A percentile compares a stretch with the other conserved stretches of the same genome.
phyloP scores from a whole-genome alignment of 2,113 vertebrate genomes.

The Pluvianellus socialis region DNA sequence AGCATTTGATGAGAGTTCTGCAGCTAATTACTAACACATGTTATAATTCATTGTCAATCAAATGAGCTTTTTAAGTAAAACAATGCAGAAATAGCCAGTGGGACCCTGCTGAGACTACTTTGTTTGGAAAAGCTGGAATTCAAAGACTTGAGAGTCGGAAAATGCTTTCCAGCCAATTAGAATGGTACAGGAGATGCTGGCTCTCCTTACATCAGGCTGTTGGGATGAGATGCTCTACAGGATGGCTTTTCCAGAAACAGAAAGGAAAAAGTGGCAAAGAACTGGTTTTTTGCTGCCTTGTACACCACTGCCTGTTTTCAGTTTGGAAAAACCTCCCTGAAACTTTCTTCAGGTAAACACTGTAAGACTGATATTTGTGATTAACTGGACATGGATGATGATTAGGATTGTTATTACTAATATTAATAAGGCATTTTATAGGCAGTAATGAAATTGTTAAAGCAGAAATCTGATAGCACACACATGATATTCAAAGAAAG shows the following conservation, averaged over 20 bases:
- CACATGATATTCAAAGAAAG: background rate
- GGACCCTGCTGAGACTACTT: background rate
- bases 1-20: background rate
- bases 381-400: background rate
- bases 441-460: background rate
- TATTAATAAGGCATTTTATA: background rate
- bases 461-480: background rate
- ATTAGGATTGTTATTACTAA: background rate
- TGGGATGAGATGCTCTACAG: background rate
- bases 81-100: background rate
- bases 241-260: background rate
- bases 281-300: background rate
- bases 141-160: background rate
- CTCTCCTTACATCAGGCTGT: background rate
- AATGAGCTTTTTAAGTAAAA: background rate
- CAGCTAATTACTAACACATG: background rate
- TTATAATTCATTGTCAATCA: background rate
- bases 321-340: background rate
- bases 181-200: background rate
- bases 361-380: background rate
- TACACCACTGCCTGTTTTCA: background rate
- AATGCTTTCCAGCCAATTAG: background rate
- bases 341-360: background rate
- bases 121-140: background rate
- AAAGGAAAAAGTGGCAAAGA: background rate